These are phyloP conservation scores for Clitarchus hookeri DNA, from an alignment of 2,888 invertebrate genomes.

Conservation along the genomic window DNA sequence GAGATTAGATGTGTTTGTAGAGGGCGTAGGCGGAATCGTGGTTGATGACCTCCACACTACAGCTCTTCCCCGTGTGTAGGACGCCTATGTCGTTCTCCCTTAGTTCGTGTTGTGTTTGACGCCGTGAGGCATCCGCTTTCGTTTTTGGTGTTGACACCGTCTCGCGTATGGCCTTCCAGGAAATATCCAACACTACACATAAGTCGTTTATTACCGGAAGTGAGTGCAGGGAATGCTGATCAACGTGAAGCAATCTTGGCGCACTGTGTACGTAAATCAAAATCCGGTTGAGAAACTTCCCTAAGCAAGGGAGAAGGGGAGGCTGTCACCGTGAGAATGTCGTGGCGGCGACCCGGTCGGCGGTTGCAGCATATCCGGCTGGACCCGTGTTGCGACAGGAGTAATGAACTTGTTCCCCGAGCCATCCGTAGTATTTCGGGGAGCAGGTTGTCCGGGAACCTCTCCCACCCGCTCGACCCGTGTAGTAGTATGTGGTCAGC, in stretches of 20 bases:
- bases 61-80: too few species aligned
- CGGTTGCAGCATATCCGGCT: neutral
- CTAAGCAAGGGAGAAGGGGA: neutral
- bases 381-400: constrained; percentile 8
- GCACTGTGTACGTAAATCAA: neutral
- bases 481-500: neutral
- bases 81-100: too few species aligned
- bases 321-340: neutral
- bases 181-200: too few species aligned
- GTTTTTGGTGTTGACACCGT: too few species aligned
- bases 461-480: neutral
- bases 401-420: neutral
- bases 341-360: neutral
- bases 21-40: too few species aligned
- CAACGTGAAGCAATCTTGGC: neutral
- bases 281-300: neutral
- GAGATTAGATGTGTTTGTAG: too few species aligned
- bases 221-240: constrained; percentile 7
- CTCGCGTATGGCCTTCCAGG: too few species aligned
- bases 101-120: too few species aligned
- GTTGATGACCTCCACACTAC: too few species aligned
- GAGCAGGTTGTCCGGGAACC: neutral
- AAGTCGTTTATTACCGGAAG: neutral
- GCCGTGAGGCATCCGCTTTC: too few species aligned
- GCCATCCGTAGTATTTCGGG: neutral